Evolutionary conservation across 2,113 vertebrate species (phyloP), one percentile per base, ranked within the genome.

Genomic region (Oostethus manadensis): DNA sequence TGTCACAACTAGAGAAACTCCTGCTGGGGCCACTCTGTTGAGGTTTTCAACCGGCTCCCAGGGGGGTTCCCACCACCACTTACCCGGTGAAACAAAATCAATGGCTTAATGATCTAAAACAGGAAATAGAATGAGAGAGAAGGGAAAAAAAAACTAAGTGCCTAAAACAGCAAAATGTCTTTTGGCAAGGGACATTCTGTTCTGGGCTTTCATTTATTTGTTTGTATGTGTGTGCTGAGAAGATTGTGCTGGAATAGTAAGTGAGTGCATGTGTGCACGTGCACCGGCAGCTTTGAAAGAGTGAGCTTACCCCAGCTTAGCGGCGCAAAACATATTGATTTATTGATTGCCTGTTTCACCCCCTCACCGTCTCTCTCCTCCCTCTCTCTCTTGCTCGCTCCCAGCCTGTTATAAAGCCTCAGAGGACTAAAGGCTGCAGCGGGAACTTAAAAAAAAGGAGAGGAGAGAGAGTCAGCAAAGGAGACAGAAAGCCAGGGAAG

Each of bases 101-200:
- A 91, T 90, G 76, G 81, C 86, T 84, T 91, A 91, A 91, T 90
- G 90, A 91, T 89, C 90, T 88, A 89, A 86, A 89, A 88, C 87
- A 83, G 81, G 89, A 89, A 91, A 89, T 83, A 86, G 88, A 90
- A 89, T 81, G 82, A 82, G 80, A 86, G 88, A 87, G 88, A 80
- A n/a, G n/a, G 81, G 78, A 76, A 78, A 84, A 87, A 84, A 86
- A 86, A 71, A 62, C 76, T 13, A 85, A 76, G 76, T 86, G 78
- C 78, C 84, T 88, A 82, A 88, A 90, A 90, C 86, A 90, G 90
- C 87, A 86, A 88, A 89, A 90, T 84, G 83, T 88, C 84, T 88
- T 88, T 88, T 82, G 84, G 84, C 85, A 84, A 89, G 84, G 83
- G 87, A 82, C 79, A 83, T 78, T 84, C 76, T 81, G 79, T 85